These are phyloP conservation scores for Enhydra lutris DNA, from an alignment of 2,113 vertebrate species.

Conservation along the genomic window DNA sequence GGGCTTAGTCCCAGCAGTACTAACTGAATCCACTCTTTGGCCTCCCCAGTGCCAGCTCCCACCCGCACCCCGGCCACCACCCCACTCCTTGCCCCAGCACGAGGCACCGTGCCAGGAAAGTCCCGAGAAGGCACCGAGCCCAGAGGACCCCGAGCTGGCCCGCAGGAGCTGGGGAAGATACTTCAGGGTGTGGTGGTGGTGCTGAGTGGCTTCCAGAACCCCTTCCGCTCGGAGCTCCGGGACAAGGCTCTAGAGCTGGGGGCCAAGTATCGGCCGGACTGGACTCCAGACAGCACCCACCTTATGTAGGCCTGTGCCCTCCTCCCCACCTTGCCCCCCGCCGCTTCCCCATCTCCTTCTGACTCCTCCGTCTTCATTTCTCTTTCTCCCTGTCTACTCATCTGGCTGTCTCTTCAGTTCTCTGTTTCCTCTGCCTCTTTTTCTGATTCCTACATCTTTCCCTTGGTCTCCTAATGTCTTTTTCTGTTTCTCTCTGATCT, in stretches of 20 bases:
- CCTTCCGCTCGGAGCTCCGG: constrained; percentile 90
- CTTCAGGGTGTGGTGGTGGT: constrained; percentile 92
- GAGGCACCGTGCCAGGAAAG: constrained; percentile 72
- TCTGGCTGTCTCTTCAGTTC: background rate
- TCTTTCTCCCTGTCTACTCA: too few species aligned
- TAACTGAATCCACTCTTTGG: background rate
- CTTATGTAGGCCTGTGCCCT: constrained; percentile 86
- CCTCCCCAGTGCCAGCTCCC: constrained; percentile 52
- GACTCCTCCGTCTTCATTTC: background rate
- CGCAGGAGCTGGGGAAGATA: constrained; percentile 72
- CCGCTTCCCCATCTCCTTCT: fast-evolving
- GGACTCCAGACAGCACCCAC: constrained; percentile 90
- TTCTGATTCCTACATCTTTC: background rate
- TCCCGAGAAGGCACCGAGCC: constrained; percentile 43
- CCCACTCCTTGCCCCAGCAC: constrained; percentile 38
- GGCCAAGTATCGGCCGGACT: constrained; percentile 90
- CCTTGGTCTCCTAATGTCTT: background rate
- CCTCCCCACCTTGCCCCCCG: fast-evolving
- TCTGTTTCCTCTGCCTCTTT: background rate
- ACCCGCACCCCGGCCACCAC: background rate
- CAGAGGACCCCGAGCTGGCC: background rate
- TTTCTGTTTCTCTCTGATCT: background rate
- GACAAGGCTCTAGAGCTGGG: constrained; percentile 93
- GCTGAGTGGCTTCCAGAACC: constrained; percentile 94
- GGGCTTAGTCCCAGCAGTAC: background rate